Evolutionary conservation across 2,888 invertebrate genomes (phyloP), one percentile per base, ranked within the genome.

Genomic region (Agonum fuliginosum): DNA sequence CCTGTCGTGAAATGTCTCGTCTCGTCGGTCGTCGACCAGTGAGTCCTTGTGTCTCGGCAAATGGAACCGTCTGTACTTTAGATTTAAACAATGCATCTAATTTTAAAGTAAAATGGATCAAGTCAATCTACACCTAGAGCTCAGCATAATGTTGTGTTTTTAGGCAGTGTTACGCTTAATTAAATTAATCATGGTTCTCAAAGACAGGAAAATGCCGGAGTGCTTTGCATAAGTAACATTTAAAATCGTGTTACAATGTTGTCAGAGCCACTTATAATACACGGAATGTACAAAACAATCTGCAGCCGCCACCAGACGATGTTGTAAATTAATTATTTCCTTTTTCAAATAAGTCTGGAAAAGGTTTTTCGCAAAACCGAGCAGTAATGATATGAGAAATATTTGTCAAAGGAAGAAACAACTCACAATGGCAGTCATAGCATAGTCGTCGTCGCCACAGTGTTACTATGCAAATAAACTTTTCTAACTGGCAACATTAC

Each of bases 1-100:
- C 72, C 34, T 51, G 14, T 54, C 54, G 17, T 72, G 51, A 46
- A 54, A 37, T 51, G 54, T 72, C 54, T 37, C 54, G 6, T 41
- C 37, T 69, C 41, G 20, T 41, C 37, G 14, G n/a, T n/a, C n/a
- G 8, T 27, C 8, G 5, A 14, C 30, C 30, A 17, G n/a, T n/a
- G n/a, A n/a, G n/a, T n/a, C n/a, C n/a, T n/a, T n/a, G n/a, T n/a
- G 27, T 58, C 24, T 48, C 24, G 12, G 41, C 51, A 54, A 54
- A 54, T 22, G 54, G 54, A 72, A 34, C 54, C 54, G 72, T 20
- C 51, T 54, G 51, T 3, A 67, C 30, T 72, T 72, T 54, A 30
- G 37, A 12, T 54, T 72, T 12, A 54, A 51, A 72, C 72, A 72
- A 51, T 72, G 22, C 54, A 72, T 72, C 72, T 72, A 51, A 72